These are phyloP conservation scores for Philypnodon macrostomus DNA, from an alignment of 2,797 vertebrate genomes.

Conservation along the genomic window DNA sequence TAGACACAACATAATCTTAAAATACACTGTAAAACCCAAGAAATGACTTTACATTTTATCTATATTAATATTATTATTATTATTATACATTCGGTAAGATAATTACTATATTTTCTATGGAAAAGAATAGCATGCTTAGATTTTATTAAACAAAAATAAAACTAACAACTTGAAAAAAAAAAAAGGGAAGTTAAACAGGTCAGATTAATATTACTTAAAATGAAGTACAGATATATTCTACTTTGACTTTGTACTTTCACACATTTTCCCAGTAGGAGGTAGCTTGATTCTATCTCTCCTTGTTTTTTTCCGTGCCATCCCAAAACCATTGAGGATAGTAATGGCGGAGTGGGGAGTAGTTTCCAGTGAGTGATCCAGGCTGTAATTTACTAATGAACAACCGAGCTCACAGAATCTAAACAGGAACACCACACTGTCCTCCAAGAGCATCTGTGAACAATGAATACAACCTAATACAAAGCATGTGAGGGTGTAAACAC, in stretches of 20 bases:
- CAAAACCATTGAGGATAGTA: slow-evolving; percentile 24
- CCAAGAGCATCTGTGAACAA: slow-evolving; percentile 16
- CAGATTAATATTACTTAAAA: too few species aligned
- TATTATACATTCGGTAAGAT: too few species aligned
- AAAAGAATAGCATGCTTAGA: too few species aligned
- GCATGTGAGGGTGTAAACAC: slow-evolving; percentile 9
- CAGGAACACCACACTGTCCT: slow-evolving; percentile 2
- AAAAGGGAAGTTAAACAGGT: too few species aligned
- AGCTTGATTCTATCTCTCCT: slow-evolving; percentile 3
- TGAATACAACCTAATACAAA: slow-evolving; percentile 20
- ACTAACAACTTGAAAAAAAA: too few species aligned
- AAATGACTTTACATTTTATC: too few species aligned
- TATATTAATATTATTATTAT: too few species aligned
- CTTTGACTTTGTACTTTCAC: slow-evolving; percentile 26
- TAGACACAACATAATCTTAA: too few species aligned
- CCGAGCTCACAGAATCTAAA: slow-evolving; percentile 11
- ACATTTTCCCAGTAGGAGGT: slow-evolving; percentile 22
- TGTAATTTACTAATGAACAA: slow-evolving; percentile 31
- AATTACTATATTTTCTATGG: too few species aligned
- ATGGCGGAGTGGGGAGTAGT: slow-evolving; percentile 20
- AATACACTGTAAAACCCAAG: too few species aligned
- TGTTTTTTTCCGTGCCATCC: slow-evolving; percentile 19
- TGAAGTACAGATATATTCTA: too few species aligned
- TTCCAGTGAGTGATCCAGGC: slow-evolving; percentile 20
- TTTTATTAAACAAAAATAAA: too few species aligned